phyloP scores from a whole-genome alignment of 2,113 vertebrate genomes.

The Geococcyx californianus region DNA sequence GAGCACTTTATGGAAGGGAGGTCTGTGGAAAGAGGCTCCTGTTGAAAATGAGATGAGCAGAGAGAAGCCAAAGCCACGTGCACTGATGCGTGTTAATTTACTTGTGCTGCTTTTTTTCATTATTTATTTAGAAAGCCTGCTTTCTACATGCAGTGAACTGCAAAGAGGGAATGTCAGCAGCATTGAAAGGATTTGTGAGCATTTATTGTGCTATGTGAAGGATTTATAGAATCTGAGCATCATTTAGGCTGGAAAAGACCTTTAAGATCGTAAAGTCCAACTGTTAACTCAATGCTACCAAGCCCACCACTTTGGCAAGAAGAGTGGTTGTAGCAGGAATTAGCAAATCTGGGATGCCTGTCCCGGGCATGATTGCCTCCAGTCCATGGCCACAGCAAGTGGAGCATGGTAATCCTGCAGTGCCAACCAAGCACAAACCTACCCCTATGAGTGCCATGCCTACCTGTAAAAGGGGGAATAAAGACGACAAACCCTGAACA shows the following conservation, averaged over 20 bases:
- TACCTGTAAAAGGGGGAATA: background rate
- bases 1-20: background rate
- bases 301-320: background rate
- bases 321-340: background rate
- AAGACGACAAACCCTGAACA: background rate
- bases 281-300: no score
- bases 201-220: fast-evolving
- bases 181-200: background rate
- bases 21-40: background rate
- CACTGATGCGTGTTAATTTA: background rate
- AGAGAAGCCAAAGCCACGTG: background rate
- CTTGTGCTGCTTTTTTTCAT: background rate
- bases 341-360: background rate
- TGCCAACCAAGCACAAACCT: background rate
- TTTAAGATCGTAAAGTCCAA: background rate
- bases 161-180: background rate
- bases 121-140: background rate
- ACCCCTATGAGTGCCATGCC: background rate
- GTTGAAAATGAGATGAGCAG: background rate
- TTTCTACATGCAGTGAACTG: fast-evolving
- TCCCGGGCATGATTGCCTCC: background rate
- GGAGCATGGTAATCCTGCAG: background rate
- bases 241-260: background rate
- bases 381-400: fast-evolving
- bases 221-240: background rate